These are phyloP conservation scores for Temnothorax nylanderi DNA, from an alignment of 1,140 invertebrate species.

Conservation along the genomic window DNA sequence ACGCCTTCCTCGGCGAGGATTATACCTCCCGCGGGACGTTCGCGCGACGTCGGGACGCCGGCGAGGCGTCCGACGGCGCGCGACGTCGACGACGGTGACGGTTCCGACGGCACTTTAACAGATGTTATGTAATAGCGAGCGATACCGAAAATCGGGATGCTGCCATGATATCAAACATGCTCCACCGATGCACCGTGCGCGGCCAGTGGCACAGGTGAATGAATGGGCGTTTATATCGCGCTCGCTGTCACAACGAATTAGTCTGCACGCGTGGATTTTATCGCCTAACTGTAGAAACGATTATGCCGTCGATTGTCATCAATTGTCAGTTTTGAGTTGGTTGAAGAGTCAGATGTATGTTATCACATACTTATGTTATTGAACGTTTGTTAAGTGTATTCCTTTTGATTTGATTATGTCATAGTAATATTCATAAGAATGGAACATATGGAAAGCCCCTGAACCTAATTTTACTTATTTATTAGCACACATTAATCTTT, in stretches of 20 bases:
- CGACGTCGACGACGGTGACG: neutral
- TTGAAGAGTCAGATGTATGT: neutral
- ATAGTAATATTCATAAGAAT: neutral
- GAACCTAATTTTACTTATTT: neutral
- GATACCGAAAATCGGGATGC: slow-evolving; percentile 74
- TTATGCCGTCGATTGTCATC: neutral
- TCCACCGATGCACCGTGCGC: neutral
- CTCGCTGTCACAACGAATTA: neutral
- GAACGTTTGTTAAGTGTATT: neutral
- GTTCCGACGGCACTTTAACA: slow-evolving; percentile 64
- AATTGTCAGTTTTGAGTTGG: neutral
- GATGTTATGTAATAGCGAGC: slow-evolving; percentile 80
- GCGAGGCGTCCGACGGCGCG: neutral
- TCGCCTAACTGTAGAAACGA: neutral
- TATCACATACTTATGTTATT: neutral
- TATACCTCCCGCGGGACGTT: neutral
- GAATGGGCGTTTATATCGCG: neutral
- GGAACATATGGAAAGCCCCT: neutral
- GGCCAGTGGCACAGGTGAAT: neutral
- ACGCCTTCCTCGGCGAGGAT: slow-evolving; percentile 45
- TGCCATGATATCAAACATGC: slow-evolving; percentile 76
- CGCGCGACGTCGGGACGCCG: neutral
- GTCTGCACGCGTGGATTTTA: neutral
- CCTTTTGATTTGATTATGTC: neutral
- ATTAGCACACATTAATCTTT: too few relatives aligned